Evolutionary conservation across 2,888 invertebrate species (phyloP), one percentile per base, ranked within the genome.

Genomic region (Gymnosoma rotundatum): DNA sequence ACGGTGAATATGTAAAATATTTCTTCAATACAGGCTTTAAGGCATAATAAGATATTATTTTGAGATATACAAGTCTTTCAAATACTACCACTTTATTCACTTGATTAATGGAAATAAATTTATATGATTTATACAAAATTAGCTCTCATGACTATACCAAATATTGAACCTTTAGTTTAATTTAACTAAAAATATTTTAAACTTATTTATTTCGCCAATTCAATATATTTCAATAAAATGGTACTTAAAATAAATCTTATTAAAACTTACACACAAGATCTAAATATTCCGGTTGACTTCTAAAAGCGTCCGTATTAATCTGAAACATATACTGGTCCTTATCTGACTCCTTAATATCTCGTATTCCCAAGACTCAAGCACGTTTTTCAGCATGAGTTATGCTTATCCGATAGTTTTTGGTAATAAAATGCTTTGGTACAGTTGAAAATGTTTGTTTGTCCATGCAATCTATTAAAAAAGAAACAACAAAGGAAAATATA

Each of bases 391-490:
- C 95, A 92, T 95, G 96, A 83, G 95, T 95, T 88, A 97, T 95
- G 88, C 95, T 95, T 91, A 97, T 96, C 87, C 97, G 94, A 92
- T 97, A 96, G 93, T 97, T 97, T 93, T 97, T 96, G 80, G 97
- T 97, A 92, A 97, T 97, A 90, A 97, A 96, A 93, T 97, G 96
- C 88, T 95, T 95, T 86, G 97, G 97, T 89, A 97, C 97, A 60
- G 97, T 97, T 88, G 97, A 94, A 88, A 97, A 97, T 10, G 97
- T 97, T 92, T 97, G 97, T 50, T 95, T 80, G 97, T 93, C 97
- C 97, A 97, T 89, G 97, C 97, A 89, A 97, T 97, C 97, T 97
- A 93, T 58, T 93, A 93, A 83, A 73, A 64, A 69, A 56, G n/a
- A n/a, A 52, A 36, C 10, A 38, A 69, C 25, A 25, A 25, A 25